Conservation (phyloP, 2,888 invertebrate genomes). For the Priapulus caudatus region DNA sequence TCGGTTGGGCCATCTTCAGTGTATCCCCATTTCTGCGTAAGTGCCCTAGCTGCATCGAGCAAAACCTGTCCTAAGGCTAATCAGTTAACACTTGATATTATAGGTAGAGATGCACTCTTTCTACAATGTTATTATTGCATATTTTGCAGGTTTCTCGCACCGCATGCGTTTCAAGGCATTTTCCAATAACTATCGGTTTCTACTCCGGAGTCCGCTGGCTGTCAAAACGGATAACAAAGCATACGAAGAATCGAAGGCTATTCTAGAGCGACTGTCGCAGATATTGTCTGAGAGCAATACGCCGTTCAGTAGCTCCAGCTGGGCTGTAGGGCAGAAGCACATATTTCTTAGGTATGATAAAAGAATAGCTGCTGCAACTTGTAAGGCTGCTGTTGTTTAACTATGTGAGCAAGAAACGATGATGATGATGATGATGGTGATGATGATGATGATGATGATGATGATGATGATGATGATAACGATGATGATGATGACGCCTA, state of each 20-base stretch:
- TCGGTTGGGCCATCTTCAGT: no score
- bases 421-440: no score
- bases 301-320: conserved; percentile 51
- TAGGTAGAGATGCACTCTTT: no score
- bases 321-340: conserved; percentile 83
- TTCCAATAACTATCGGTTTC: conserved; percentile 66
- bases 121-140: background rate
- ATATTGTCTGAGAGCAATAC: conserved; percentile 31
- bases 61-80: no score
- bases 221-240: conserved; percentile 40
- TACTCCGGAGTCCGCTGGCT: conserved; percentile 58
- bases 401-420: no score
- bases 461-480: no score
- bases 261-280: conserved; percentile 53
- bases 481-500: no score
- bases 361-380: conserved; percentile 40
- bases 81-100: no score
- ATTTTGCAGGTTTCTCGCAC: conserved; percentile 62
- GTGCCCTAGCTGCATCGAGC: no score
- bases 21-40: no score
- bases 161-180: conserved; percentile 88
- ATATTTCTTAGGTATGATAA: conserved; percentile 85
- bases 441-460: no score
- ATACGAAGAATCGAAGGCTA: conserved; percentile 56
- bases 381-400: no score